Evolutionary conservation across 2,888 invertebrate genomes (phyloP), one percentile per base, ranked within the genome.

Genomic region (Eristalis pertinax): DNA sequence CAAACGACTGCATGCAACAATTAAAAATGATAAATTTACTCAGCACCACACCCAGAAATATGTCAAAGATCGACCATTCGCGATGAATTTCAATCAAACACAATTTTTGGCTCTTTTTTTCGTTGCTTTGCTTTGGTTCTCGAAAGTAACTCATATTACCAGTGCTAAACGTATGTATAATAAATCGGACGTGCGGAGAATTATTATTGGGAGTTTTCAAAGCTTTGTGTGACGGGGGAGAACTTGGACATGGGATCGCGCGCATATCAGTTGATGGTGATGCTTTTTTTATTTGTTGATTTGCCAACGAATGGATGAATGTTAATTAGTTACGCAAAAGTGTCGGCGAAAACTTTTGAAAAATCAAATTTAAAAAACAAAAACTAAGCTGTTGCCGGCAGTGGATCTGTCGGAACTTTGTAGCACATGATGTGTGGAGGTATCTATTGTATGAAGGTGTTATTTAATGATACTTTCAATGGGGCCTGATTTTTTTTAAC

Each of bases 21-120:
- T 87, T 87, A 87, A 87, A 87, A 87, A 87, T 87, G 79, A 87
- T 87, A 80, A 87, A 84, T 87, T 73, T 58, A 79, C 84, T 63
- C 67, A 75, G 83, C 70, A 88, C 89, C 89, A 75, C 89, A 89
- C 89, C 89, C 89, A 88, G 58, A 89, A 89, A 89, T 84, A 72
- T 89, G 89, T 89, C 89, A 89, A 89, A 89, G 89, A 89, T 89
- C 89, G 88, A 77, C 84, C 82, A 84, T 77, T 73, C 73, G 73
- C 76, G 79, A 83, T 87, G 87, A 87, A 87, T 87, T 76, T 84
- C 84, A 87, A 87, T 87, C 76, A 69, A 68, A 64, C 29, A 43
- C 72, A 64, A 70, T 63, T 65, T 50, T 50, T 50, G 19, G 0
- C 19, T 50, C 19, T 50, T 50, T 43, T 43, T 2, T 50, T 50